phyloP scores from a whole-genome alignment of 2,888 invertebrate species.

The Temnothorax unifasciatus region DNA sequence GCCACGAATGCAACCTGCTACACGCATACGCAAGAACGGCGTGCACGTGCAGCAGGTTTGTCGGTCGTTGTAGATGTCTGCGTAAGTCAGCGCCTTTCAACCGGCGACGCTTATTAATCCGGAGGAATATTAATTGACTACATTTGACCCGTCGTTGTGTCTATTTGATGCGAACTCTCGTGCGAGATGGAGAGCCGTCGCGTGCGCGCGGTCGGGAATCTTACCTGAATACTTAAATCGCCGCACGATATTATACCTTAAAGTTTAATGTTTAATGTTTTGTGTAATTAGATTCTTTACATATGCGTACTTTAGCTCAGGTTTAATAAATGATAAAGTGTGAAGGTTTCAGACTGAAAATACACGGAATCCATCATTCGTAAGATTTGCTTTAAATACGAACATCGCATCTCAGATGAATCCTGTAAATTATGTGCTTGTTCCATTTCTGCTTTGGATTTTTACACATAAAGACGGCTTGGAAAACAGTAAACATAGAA shows the following conservation, averaged over 20 bases:
- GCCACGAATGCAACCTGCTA: constrained; percentile 38
- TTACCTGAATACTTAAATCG: constrained; percentile 2
- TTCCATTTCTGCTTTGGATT: neutral
- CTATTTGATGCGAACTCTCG: constrained; percentile 26
- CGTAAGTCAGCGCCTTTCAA: constrained; percentile 38
- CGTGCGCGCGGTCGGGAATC: constrained; percentile 1
- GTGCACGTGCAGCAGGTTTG: constrained; percentile 1
- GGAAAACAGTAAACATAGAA: neutral
- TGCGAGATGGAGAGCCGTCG: constrained; percentile 17
- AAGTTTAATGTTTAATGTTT: neutral
- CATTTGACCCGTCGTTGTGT: constrained; percentile 30
- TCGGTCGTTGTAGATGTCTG: neutral
- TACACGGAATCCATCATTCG: neutral
- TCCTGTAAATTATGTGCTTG: constrained; percentile 2
- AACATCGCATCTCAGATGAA: neutral
- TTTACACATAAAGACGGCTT: neutral
- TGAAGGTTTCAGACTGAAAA: constrained; percentile 11
- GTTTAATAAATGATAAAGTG: neutral
- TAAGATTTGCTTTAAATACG: constrained; percentile 21
- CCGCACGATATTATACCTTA: neutral
- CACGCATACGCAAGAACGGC: constrained; percentile 12
- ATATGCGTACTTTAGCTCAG: neutral
- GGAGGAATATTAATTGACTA: constrained; percentile 40
- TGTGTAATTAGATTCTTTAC: neutral
- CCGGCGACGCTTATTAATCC: constrained; percentile 23